Percentiles rank a stretch among this genome's conserved stretches.
Evolutionary conservation across 2,888 invertebrate genomes (phyloP).

Genomic region (Caenorhabditis doughertyi): DNA sequence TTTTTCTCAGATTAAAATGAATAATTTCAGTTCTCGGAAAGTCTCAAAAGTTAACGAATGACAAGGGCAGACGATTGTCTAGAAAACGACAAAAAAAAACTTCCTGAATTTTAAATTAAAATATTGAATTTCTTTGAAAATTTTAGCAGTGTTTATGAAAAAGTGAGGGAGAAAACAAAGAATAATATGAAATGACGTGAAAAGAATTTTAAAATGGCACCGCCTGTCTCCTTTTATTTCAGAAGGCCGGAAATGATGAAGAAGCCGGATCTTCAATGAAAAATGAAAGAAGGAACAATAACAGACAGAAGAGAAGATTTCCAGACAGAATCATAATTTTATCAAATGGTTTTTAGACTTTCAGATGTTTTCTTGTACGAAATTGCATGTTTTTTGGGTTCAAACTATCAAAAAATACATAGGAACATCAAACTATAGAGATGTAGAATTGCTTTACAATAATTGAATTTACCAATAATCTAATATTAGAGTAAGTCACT

Average conservation of each 20-base stretch:
- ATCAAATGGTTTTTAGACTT: background rate
- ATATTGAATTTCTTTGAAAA: background rate
- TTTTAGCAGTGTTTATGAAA: background rate
- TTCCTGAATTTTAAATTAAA: slow-evolving; percentile 17
- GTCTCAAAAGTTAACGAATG: too few species aligned
- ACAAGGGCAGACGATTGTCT: background rate
- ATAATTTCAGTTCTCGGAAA: background rate
- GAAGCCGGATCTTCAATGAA: background rate
- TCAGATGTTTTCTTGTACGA: too few species aligned
- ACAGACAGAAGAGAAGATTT: too few species aligned
- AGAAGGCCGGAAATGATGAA: slow-evolving; percentile 33
- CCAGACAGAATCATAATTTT: background rate
- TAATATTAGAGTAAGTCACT: too few species aligned
- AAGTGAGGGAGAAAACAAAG: slow-evolving; percentile 9
- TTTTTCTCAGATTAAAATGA: slow-evolving; percentile 9
- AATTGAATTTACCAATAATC: too few species aligned
- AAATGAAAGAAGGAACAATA: background rate
- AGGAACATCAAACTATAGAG: too few species aligned
- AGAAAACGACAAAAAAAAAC: background rate
- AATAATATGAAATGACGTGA: slow-evolving; percentile 25
- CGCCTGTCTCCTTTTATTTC: slow-evolving; percentile 15
- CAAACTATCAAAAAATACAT: background rate
- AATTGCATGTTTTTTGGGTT: too few species aligned
- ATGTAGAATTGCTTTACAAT: too few species aligned
- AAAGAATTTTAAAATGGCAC: slow-evolving; percentile 37